Evolutionary conservation across 2,888 invertebrate species (phyloP).

Genomic region (Tolmerus cingulatus): DNA sequence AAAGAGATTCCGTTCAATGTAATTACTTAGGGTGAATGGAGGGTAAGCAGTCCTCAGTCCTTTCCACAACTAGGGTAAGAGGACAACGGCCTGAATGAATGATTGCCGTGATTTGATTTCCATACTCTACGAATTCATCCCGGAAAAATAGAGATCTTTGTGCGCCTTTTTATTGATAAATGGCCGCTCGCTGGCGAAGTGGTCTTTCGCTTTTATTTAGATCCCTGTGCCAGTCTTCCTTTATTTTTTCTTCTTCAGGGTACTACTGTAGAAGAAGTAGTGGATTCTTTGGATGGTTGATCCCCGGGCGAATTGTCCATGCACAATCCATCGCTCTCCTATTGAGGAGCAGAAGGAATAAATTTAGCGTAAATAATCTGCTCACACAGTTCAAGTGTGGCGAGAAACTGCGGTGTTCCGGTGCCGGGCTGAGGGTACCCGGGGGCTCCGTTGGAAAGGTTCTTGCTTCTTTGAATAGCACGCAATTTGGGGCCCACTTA

Average conservation of each 20-base stretch:
- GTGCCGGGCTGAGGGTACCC: too few species aligned
- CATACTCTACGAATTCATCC: not conserved
- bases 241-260: not conserved
- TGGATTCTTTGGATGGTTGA: not conserved
- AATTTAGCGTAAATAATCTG: constrained; percentile 30
- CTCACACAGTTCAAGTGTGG: not conserved
- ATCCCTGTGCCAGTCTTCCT: not conserved
- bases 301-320: constrained; percentile 7
- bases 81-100: not conserved
- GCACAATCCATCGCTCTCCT: constrained; percentile 11
- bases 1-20: not conserved
- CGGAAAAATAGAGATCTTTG: not conserved
- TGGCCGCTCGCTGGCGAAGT: not conserved
- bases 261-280: not conserved
- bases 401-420: not conserved
- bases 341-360: constrained; percentile 22
- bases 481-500: constrained; percentile 18
- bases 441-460: not conserved
- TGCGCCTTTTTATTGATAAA: constrained; percentile 7
- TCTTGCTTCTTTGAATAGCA: not conserved
- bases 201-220: constrained; percentile 15
- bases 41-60: not conserved
- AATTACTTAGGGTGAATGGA: not conserved
- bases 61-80: not conserved
- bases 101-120: constrained; percentile 32